Evolutionary conservation across 1,140 invertebrate genomes (phyloP), one percentile per base, ranked within the genome.

Genomic region (Vollenhovia emeryi): DNA sequence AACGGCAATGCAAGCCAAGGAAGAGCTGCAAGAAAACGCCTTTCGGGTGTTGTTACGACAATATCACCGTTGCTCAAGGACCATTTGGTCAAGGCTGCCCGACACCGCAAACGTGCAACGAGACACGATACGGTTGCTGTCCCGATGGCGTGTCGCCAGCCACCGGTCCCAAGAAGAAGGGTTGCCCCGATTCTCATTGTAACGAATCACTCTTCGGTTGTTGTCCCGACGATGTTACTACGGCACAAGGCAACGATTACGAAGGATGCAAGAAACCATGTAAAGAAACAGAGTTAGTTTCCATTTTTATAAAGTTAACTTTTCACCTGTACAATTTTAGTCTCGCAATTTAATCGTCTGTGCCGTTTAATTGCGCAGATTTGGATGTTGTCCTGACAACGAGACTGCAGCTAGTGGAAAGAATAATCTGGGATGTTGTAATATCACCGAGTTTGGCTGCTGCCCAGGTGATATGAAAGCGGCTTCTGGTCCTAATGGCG

Each of bases 11-110:
- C 88, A 97, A 96, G 89, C 92, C 95, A 0, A 95, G 94, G 80
- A 94, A 95, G 50, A 95, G 95, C 62, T 99, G 98, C 90, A 95
- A 96, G 21, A 96, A 95, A 30, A 96, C 97, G 15, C 93, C 96
- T 86, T 99, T 97, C 92, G 98, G 98, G 15, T 99, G 99, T 92
- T 99, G 99, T 94, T 97, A 97, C 21, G 98, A 99, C 93, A 97
- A 97, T 21, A 96, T 96, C 84, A 98, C 98, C 6, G 91, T 96
- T 6, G 98, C 98, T 33, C 94, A 96, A 90, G 99, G 99, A 91
- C 97, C 98, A 36, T 99, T 98, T 89, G 96, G 97, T 83, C 96
- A 97, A 96, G 98, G 97, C 21, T 98, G 98, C 92, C 96, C 96
- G 0, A 96, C 95, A 84, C 96, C 96, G 0, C 95, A 96, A 86